Percentiles rank a stretch among this genome's conserved stretches.
These are phyloP conservation scores for Cyaniris semiargus DNA, from an alignment of 2,888 invertebrate species.

Conservation along the genomic window DNA sequence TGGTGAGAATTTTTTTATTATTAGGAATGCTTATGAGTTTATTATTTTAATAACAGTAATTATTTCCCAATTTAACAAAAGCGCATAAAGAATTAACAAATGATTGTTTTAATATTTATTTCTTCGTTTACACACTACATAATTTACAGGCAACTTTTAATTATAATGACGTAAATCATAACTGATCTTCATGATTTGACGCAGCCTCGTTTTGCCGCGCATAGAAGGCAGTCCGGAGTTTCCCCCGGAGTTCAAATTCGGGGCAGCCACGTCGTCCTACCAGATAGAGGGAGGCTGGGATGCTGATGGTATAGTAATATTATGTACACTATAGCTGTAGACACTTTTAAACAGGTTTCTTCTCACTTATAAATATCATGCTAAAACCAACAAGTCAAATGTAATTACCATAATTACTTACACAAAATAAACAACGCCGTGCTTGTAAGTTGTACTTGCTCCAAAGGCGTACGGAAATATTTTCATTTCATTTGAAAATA, in stretches of 20 bases:
- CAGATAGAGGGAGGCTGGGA: constrained; percentile 71
- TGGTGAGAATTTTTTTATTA: neutral
- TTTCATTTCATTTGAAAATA: no score
- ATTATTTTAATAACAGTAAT: no score
- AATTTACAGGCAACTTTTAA: no score
- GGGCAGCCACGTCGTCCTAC: constrained; percentile 59
- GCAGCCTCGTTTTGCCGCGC: neutral
- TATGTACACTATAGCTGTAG: neutral
- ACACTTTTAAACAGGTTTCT: no score
- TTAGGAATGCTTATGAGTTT: neutral
- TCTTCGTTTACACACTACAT: neutral
- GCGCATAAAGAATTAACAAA: neutral
- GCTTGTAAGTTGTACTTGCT: no score
- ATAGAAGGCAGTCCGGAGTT: constrained; percentile 41
- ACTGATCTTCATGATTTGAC: no score
- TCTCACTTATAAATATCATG: no score
- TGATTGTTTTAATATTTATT: neutral
- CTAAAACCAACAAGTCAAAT: no score
- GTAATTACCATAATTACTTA: no score
- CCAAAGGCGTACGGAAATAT: no score
- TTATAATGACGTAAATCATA: no score
- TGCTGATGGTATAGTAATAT: constrained; percentile 51
- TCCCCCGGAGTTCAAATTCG: constrained; percentile 57
- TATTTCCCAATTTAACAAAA: neutral
- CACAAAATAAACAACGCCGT: no score